Conservation (phyloP, 2,888 invertebrate species). For the Deilephila elpenor region DNA sequence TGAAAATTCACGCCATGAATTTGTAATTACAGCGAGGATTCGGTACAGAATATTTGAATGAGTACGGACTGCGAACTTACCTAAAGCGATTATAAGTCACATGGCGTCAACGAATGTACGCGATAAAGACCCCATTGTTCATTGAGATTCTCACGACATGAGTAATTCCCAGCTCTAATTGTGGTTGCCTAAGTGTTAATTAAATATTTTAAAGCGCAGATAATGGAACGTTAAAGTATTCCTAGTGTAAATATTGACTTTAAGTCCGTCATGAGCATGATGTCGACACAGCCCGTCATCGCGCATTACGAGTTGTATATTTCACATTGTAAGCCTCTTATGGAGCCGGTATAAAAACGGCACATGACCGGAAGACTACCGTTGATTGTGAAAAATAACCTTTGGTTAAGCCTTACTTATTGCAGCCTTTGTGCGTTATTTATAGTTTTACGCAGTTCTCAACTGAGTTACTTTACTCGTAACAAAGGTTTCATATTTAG, state of each 20-base stretch:
- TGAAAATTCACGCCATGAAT: constrained; percentile 11
- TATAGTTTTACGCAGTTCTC: neutral
- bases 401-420: constrained; percentile 5
- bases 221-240: constrained; percentile 18
- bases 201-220: constrained; percentile 22
- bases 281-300: constrained; percentile 16
- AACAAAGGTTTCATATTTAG: neutral
- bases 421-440: constrained; percentile 1
- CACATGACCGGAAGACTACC: constrained; percentile 17
- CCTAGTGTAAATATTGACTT: constrained; percentile 19
- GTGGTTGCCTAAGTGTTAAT: constrained; percentile 25
- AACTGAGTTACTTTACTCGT: neutral
- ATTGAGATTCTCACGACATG: constrained; percentile 41
- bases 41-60: constrained; percentile 4
- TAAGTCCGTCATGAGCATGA: neutral
- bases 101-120: constrained; percentile 33
- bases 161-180: constrained; percentile 38
- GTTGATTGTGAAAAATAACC: constrained; percentile 16
- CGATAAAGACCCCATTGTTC: constrained; percentile 47
- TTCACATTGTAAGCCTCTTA: constrained; percentile 21
- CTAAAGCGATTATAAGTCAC: constrained; percentile 24
- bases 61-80: neutral
- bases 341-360: constrained; percentile 11
- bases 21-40: neutral
- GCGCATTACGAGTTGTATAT: constrained; percentile 8